Evolutionary conservation across 2,113 vertebrate genomes (phyloP).

Genomic region (Amazona vittata): DNA sequence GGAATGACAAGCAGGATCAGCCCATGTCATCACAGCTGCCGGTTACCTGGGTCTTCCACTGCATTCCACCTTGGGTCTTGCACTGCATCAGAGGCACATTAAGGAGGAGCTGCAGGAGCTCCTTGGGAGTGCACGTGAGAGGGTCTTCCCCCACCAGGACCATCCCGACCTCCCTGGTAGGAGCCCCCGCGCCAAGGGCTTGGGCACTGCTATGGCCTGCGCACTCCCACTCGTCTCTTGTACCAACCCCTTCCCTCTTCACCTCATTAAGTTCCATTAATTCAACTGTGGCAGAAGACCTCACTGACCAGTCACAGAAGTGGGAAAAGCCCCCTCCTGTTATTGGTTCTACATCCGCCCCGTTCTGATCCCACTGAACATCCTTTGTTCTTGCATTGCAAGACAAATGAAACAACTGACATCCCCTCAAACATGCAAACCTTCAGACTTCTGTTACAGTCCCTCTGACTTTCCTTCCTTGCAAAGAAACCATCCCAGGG

Average conservation of each 20-base stretch:
- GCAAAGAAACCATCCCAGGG: neutral
- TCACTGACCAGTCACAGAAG: neutral
- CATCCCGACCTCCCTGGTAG: accelerated
- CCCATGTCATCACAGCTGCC: neutral
- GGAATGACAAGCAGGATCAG: neutral
- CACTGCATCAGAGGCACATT: neutral
- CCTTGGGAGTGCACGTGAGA: accelerated
- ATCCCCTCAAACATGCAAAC: neutral
- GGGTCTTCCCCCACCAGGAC: accelerated
- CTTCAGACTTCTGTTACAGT: too few species aligned
- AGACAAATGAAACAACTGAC: neutral
- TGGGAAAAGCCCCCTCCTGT: neutral
- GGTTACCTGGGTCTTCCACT: neutral
- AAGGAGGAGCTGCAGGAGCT: neutral
- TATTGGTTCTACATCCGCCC: neutral
- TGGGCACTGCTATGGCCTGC: accelerated
- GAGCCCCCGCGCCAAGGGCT: accelerated
- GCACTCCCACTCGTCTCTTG: accelerated
- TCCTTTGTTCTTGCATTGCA: neutral
- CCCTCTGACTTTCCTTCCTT: neutral
- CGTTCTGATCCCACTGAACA: accelerated
- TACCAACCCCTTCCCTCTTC: neutral
- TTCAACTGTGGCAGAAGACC: neutral
- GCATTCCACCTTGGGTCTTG: neutral
- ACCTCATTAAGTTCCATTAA: neutral